A percentile compares a stretch with the other conserved stretches of the same genome.
Conservation (phyloP, 2,888 invertebrate genomes). For the Craniophora ligustri region DNA sequence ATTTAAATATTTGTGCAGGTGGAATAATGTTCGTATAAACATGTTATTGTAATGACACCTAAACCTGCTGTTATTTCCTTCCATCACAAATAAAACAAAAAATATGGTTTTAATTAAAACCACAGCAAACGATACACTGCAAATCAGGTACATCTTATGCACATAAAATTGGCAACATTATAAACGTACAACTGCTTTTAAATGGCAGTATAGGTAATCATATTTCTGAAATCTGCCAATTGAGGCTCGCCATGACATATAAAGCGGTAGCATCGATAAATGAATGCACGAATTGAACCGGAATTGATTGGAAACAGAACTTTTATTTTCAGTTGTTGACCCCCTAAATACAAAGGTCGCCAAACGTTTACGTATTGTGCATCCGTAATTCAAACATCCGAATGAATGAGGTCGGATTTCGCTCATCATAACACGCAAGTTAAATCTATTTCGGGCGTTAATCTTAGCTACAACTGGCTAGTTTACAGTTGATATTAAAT, state of each 20-base stretch:
- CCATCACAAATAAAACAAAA: neutral
- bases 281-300: conserved; percentile 28
- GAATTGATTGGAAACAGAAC: conserved; percentile 18
- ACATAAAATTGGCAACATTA: conserved; percentile 5
- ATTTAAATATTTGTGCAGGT: conserved; percentile 10
- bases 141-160: conserved; percentile 3
- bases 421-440: conserved; percentile 35
- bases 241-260: conserved; percentile 39
- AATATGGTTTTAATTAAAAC: conserved; percentile 7
- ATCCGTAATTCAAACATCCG: conserved; percentile 54
- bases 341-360: conserved; percentile 24
- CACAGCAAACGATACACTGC: conserved; percentile 5
- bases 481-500: conserved; percentile 8
- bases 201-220: conserved; percentile 24
- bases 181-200: conserved; percentile 9
- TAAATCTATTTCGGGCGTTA: conserved; percentile 30
- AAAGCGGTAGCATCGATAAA: conserved; percentile 42
- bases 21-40: conserved; percentile 17
- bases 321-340: conserved; percentile 27
- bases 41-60: conserved; percentile 10
- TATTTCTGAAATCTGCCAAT: conserved; percentile 19
- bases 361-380: conserved; percentile 12
- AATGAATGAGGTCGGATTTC: conserved; percentile 47
- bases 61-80: conserved; percentile 20
- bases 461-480: conserved; percentile 13